Base-by-base conservation (phyloP, 2,888 invertebrate species). In the Dynastes grantii region DNA sequence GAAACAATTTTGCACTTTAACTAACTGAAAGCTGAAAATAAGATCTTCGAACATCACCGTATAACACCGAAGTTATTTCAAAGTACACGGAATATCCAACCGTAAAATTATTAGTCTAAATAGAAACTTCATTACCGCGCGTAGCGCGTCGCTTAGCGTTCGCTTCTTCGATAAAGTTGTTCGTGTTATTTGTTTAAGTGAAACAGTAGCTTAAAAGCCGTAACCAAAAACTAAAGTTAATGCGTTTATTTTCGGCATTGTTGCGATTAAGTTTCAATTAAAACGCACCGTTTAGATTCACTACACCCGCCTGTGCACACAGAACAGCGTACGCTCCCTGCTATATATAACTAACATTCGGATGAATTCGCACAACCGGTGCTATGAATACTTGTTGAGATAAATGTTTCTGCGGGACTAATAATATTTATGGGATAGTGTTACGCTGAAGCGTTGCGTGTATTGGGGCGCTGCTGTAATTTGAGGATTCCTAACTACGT, bases 221-320 rank as follows among this genome's bases (percentile, higher is more conserved):
- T 55, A 55, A 55, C 64, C 64, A 37, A 64, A 64, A 64, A 64
- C 64, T 64, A 64, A 64, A 64, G 37, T 64, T 64, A 64, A 37
- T 32, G 37, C 64, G 64, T 64, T 64, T 64, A 64, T 64, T 64
- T 64, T 64, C 37, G 40, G 64, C 29, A 64, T 37, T 32, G 64
- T 64, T 64, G 32, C 37, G 32, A 37, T 32, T 64, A 64, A 64
- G 13, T 64, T 64, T 32, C 64, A 64, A 37, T 13, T 64, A 32
- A 37, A 64, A 64, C 64, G 29, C 37, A 37, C 13, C 29, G 32
- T 64, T 32, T 32, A 37, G 32, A 4, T 64, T 11, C 16, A 6
- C 13, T 22, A 55, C 55, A 22, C 22, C n/a, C n/a, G 13, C 13
- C 16, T 16, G 16, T 55, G 3, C n/a, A 55, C n/a, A 55, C 55